Evolutionary conservation across 2,113 vertebrate genomes (phyloP), one percentile per base, ranked within the genome.

Genomic region (Pholis gunnellus): DNA sequence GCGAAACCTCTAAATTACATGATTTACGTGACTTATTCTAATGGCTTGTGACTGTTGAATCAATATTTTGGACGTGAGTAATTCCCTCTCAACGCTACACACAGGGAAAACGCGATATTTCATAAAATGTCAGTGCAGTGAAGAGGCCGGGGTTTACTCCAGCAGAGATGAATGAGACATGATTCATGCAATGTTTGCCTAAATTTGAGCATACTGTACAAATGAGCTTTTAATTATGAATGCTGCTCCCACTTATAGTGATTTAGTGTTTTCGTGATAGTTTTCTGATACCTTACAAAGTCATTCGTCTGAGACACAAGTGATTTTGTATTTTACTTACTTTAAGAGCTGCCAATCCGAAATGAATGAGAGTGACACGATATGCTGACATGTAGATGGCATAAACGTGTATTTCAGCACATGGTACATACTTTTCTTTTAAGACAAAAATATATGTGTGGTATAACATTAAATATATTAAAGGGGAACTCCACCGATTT

Each of bases 1-100:
- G 83, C 69, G 86, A 83, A 84, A 82, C 57, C 81, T 74, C 75
- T 91, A 72, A 84, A 82, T 83, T 84, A 79, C 85, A 89, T 87
- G 79, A 90, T 89, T 89, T 80, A 81, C 20, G 6, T 85, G 69
- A 83, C 68, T 79, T 83, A 61, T 87, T 81, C 65, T 81, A 82
- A 86, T 85, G 74, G 27, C 61, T 36, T 77, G 72, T 79, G 81
- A 88, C 75, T 79, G 56, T 75, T 79, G 77, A 72, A 89, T 85
- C 64, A 57, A 22, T 69, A 54, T 85, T 87, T 73, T 63, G 36
- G 75, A 84, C 79, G 50, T 82, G 72, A 90, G 74, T 79, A 81
- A 91, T 85, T 76, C 54, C 71, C 81, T 71, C 17, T 78, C 69
- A 84, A 71, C 72, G 42, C 50, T 36, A 40, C 59, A 77, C 63